Conservation (phyloP, 2,888 invertebrate species). For the Agrochola lota region DNA sequence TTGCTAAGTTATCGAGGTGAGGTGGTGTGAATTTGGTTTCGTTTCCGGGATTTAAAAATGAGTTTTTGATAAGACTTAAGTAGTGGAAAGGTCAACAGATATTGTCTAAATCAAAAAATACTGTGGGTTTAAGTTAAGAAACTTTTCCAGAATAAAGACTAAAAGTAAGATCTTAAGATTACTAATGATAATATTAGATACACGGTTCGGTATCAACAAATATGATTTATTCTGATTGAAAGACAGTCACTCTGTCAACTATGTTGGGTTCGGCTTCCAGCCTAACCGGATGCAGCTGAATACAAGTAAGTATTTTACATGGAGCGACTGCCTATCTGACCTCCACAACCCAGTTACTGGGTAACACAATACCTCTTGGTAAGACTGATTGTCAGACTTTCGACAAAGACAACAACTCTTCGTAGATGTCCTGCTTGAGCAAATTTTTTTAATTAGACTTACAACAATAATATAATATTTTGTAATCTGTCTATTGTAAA, state of each 20-base stretch:
- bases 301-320: too few relatives aligned
- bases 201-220: neutral
- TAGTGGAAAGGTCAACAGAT: neutral
- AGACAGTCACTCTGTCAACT: neutral
- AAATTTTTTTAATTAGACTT: too few relatives aligned
- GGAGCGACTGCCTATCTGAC: too few relatives aligned
- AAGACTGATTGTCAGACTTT: neutral
- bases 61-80: neutral
- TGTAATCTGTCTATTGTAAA: too few relatives aligned
- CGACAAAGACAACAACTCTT: too few relatives aligned
- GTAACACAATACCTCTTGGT: neutral
- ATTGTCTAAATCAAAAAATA: neutral
- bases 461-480: too few relatives aligned
- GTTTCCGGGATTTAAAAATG: conserved; percentile 12
- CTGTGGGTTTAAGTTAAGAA: neutral
- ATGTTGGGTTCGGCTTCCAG: too few relatives aligned
- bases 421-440: too few relatives aligned
- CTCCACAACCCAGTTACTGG: neutral
- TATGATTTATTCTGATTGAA: neutral
- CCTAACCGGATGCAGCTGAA: too few relatives aligned
- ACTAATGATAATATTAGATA: neutral
- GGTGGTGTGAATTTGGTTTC: conserved; percentile 24
- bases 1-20: conserved; percentile 41
- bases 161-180: neutral
- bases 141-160: neutral